A percentile compares a stretch with the other conserved stretches of the same genome.
phyloP scores from a whole-genome alignment of 2,797 vertebrate species.

The Lophura swinhoii region DNA sequence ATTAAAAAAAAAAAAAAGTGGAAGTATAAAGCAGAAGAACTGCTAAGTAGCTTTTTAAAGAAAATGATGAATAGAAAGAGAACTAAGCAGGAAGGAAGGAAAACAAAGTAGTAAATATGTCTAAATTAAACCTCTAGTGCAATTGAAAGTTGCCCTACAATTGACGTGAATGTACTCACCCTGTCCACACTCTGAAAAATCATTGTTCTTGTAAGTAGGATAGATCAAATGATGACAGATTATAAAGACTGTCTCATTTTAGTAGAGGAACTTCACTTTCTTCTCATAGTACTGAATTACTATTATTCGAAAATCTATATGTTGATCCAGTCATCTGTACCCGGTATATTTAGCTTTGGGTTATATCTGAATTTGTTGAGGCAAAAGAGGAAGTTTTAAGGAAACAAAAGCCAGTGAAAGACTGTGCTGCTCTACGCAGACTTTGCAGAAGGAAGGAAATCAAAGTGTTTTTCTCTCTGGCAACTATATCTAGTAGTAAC shows the following conservation, averaged over 20 bases:
- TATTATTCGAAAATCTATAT: background rate
- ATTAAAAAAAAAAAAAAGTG: background rate
- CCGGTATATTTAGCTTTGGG: background rate
- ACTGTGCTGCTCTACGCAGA: background rate
- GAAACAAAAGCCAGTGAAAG: background rate
- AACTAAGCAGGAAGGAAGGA: background rate
- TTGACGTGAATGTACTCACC: background rate
- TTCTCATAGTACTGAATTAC: background rate
- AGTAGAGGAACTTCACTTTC: background rate
- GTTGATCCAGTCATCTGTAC: background rate
- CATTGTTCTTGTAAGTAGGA: background rate
- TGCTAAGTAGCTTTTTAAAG: background rate
- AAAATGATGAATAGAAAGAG: background rate
- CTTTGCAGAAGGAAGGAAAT: background rate
- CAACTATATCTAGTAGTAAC: background rate
- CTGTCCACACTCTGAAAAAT: background rate
- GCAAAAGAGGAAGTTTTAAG: background rate
- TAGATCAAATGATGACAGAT: background rate
- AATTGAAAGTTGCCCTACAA: background rate
- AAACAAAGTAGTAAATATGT: background rate
- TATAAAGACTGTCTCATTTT: background rate
- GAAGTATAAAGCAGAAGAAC: background rate
- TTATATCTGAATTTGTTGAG: background rate
- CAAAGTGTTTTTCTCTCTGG: background rate
- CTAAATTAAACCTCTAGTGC: background rate